Evolutionary conservation across 2,888 invertebrate genomes (phyloP).

Genomic region (Chrysolina haemoptera): DNA sequence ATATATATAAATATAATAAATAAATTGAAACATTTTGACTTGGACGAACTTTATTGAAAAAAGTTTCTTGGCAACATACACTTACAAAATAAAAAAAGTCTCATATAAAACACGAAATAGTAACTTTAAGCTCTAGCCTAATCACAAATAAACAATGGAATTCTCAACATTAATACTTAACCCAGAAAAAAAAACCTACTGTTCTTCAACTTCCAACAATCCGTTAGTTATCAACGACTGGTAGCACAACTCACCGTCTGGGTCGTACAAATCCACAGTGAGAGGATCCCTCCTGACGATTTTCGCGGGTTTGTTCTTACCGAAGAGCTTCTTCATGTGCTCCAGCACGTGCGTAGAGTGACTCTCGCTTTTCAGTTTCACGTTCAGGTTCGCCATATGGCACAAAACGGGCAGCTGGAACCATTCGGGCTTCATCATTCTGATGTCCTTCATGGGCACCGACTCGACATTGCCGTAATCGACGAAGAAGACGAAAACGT

Average conservation of each 20-base stretch:
- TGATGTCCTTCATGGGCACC: slow-evolving; percentile 70
- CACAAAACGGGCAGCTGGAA: slow-evolving; percentile 72
- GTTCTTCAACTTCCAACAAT: background rate
- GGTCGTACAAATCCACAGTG: slow-evolving; percentile 58
- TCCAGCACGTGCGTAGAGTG: slow-evolving; percentile 48
- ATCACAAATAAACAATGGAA: slow-evolving; percentile 10
- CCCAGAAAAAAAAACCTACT: background rate
- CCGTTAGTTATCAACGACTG: slow-evolving; percentile 55
- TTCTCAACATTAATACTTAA: slow-evolving; percentile 11
- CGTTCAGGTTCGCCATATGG: slow-evolving; percentile 70
- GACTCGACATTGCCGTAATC: slow-evolving; percentile 82
- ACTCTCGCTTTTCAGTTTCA: slow-evolving; percentile 49
- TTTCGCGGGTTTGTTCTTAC: slow-evolving; percentile 51
- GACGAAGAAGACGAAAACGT: slow-evolving; percentile 78
- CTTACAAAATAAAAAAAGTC: background rate
- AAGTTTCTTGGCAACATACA: background rate
- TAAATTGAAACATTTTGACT: background rate
- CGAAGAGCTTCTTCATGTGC: slow-evolving; percentile 52
- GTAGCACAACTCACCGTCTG: slow-evolving; percentile 55
- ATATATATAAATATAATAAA: no score
- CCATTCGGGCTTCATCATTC: slow-evolving; percentile 72
- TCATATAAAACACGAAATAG: slow-evolving; percentile 1
- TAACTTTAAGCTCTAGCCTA: background rate
- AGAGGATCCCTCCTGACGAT: slow-evolving; percentile 57
- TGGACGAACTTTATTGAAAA: background rate